Evolutionary conservation across 2,888 invertebrate species (phyloP), one percentile per base, ranked within the genome.

Genomic region (Acrocyrtus sp.): DNA sequence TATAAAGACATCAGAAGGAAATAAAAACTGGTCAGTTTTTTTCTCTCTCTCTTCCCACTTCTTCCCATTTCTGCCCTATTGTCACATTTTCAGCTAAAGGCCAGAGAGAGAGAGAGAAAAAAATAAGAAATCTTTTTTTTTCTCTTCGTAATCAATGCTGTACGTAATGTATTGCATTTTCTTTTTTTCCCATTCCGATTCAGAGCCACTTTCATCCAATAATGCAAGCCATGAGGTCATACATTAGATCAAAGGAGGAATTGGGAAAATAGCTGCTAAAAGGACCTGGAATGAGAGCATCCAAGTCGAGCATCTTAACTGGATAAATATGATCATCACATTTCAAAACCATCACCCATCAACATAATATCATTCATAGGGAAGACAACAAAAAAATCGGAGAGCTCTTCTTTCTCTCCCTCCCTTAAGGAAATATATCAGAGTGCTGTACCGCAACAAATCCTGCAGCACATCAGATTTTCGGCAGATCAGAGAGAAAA

Each of bases 291-390:
- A 50, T 19, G 29, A 10, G 8, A 50, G 24, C 12, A 12, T 3
- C 27, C 17, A 6, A 17, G 6, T 17, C 2, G 24, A 4, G 26
- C n/a, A n/a, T n/a, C n/a, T n/a, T 54, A 62, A 43, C 69, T 56
- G 69, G 69, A 70, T 70, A 70, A 70, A 70, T 70, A 70, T 70
- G 69, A 70, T 69, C 63, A 70, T 63, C 70, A 70, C 50, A 50
- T 43, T 39, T 50, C 66, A 68, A 22, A 68, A n/a, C 63, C 70
- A 63, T 51, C 39, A 53, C 62, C 51, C 45, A 43, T 62, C 62
- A 62, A 47, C 51, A 62, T 62, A 62, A 62, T 62, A 60, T 54
- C 53, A 68, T 56, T 26, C 19, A 27, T 58, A 22, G 51, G 27
- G 22, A 51, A 26, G 26, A 51, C 17, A 29, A 17, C 29, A 26